phyloP scores from a whole-genome alignment of 2,888 invertebrate genomes.

The Cinara cedri region DNA sequence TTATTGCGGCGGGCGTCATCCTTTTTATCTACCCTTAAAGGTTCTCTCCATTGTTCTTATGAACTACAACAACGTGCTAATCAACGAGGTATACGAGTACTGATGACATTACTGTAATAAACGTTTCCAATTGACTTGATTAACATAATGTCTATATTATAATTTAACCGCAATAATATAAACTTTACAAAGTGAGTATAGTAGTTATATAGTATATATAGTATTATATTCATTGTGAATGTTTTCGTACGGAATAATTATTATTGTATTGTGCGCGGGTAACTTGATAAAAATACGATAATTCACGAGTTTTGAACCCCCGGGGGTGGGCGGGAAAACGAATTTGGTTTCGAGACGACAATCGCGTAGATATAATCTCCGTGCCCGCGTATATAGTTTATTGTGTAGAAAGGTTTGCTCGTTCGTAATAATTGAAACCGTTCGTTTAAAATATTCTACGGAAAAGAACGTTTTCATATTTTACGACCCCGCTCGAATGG shows the following conservation, averaged over 20 bases:
- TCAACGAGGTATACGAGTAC: constrained; percentile 45
- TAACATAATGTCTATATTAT: constrained; percentile 33
- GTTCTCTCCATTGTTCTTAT: constrained; percentile 30
- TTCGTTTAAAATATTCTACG: too few relatives aligned
- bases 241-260: background rate
- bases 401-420: too few relatives aligned
- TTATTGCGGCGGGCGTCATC: background rate
- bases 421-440: too few relatives aligned
- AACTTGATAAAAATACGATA: too few relatives aligned
- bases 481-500: too few relatives aligned
- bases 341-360: too few relatives aligned
- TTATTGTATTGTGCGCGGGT: background rate
- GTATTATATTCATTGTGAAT: background rate
- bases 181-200: background rate
- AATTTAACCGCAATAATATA: constrained; percentile 31
- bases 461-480: too few relatives aligned
- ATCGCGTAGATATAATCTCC: too few relatives aligned
- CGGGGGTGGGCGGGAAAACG: too few relatives aligned
- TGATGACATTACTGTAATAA: constrained; percentile 48
- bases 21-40: constrained; percentile 44
- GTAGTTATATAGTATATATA: too few relatives aligned
- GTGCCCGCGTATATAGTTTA: too few relatives aligned
- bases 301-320: too few relatives aligned
- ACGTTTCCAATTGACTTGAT: constrained; percentile 52
- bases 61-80: constrained; percentile 14